These are phyloP conservation scores for Drosophila kikkawai DNA, from an alignment of 1,140 invertebrate genomes.

Conservation along the genomic window DNA sequence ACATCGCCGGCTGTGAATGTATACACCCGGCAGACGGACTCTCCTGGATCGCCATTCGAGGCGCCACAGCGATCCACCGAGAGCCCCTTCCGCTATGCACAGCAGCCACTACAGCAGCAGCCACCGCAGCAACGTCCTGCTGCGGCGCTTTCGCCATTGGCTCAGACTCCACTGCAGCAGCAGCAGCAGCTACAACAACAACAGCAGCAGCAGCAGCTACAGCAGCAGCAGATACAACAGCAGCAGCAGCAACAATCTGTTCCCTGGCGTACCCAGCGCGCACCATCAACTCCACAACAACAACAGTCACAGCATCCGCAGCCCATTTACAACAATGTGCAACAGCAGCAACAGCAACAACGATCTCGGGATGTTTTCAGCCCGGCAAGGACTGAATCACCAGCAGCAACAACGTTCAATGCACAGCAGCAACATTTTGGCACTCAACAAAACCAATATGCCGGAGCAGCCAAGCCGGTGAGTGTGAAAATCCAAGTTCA, in stretches of 20 bases:
- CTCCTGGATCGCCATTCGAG: slow-evolving; percentile 70
- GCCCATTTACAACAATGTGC: slow-evolving; percentile 78
- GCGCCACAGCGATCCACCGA: slow-evolving; percentile 59
- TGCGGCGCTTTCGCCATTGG: slow-evolving; percentile 54
- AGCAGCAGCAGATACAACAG: slow-evolving; percentile 38
- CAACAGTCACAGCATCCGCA: slow-evolving; percentile 64
- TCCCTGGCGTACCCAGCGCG: slow-evolving; percentile 78
- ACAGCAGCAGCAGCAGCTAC: slow-evolving; percentile 52
- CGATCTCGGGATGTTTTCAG: slow-evolving; percentile 66
- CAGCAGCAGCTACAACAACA: slow-evolving; percentile 31
- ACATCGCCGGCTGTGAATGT: slow-evolving; percentile 69
- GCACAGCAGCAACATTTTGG: slow-evolving; percentile 56
- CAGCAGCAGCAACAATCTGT: slow-evolving; percentile 55
- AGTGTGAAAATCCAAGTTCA: slow-evolving; percentile 18
- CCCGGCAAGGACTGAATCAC: slow-evolving; percentile 47
- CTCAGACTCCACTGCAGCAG: slow-evolving; percentile 61
- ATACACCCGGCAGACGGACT: slow-evolving; percentile 77
- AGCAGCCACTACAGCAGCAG: slow-evolving; percentile 46
- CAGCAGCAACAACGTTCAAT: slow-evolving; percentile 60
- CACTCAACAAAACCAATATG: slow-evolving; percentile 65
- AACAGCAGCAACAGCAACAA: slow-evolving; percentile 65
- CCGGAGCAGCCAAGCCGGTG: slow-evolving; percentile 71
- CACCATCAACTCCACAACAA: slow-evolving; percentile 39
- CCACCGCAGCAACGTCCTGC: slow-evolving; percentile 47
- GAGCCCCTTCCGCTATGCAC: slow-evolving; percentile 73